Percentiles rank a stretch among this genome's conserved stretches.
These are phyloP conservation scores for Paralichthys olivaceus DNA, from an alignment of 2,113 vertebrate species.

Conservation along the genomic window DNA sequence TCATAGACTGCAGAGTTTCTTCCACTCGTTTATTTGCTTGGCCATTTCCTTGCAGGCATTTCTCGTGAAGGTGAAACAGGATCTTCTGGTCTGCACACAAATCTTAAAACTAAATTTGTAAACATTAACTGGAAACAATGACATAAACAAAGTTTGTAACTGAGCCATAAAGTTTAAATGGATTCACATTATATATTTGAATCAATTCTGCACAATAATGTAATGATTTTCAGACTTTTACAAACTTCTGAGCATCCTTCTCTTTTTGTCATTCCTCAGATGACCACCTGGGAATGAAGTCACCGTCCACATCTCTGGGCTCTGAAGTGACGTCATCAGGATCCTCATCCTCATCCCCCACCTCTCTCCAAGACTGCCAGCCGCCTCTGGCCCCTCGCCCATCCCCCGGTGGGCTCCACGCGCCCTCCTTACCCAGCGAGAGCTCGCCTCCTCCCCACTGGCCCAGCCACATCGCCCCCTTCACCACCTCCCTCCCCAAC, in stretches of 20 bases:
- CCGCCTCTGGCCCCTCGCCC: constrained; percentile 83
- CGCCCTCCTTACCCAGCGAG: constrained; percentile 84
- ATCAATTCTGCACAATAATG: no score
- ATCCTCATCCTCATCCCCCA: constrained; percentile 81
- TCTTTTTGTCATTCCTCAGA: constrained; percentile 70
- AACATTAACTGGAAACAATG: constrained; percentile 39
- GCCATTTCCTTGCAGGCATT: constrained; percentile 61
- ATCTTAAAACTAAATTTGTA: constrained; percentile 35
- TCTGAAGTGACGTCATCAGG: constrained; percentile 82
- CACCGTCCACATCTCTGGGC: constrained; percentile 79
- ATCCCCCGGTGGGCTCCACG: constrained; percentile 84
- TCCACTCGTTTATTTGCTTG: constrained; percentile 62
- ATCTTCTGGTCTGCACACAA: constrained; percentile 44
- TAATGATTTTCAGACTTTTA: no score
- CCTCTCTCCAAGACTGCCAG: constrained; percentile 82
- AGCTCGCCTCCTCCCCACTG: constrained; percentile 84
- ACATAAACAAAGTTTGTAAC: constrained; percentile 35
- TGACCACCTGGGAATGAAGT: constrained; percentile 82
- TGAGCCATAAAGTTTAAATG: constrained; percentile 10
- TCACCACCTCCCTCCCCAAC: constrained; percentile 81
- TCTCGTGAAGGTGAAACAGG: constrained; percentile 54
- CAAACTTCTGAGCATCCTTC: not conserved
- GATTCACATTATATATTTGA: not conserved
- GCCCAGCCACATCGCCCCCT: constrained; percentile 81
- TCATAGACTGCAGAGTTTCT: constrained; percentile 59